phyloP scores from a whole-genome alignment of 1,140 invertebrate species.

The Aplysia californica region DNA sequence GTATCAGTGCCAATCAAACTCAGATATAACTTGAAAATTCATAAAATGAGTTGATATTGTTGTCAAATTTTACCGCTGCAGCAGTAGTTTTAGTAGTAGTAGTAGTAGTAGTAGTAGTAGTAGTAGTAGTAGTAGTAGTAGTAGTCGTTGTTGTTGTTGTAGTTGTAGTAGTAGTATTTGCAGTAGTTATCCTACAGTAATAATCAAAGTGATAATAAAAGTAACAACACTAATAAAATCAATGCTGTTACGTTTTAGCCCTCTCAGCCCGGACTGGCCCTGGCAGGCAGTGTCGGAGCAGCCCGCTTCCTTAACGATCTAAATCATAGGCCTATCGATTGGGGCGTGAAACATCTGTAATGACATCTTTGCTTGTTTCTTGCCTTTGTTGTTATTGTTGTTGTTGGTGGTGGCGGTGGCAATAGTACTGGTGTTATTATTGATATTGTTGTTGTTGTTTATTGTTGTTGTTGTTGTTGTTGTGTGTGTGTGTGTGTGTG shows the following conservation, averaged over 20 bases:
- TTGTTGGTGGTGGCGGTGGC: no score
- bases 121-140: background rate
- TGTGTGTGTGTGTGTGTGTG: constrained; percentile 3
- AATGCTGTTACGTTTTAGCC: background rate
- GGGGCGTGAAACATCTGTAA: background rate
- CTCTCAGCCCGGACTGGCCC: background rate
- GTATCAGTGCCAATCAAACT: background rate
- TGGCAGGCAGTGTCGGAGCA: no score
- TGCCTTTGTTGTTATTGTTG: no score
- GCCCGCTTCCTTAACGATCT: no score
- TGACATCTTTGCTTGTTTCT: no score
- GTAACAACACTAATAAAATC: background rate
- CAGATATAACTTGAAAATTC: background rate
- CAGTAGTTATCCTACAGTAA: background rate
- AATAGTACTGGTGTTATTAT: no score
- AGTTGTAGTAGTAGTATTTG: background rate
- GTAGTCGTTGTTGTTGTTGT: background rate
- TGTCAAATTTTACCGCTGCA: background rate
- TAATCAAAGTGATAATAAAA: background rate
- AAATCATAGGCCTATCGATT: background rate
- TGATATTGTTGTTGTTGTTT: no score
- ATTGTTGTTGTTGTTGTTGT: no score
- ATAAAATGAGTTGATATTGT: background rate
- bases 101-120: constrained; percentile 18
- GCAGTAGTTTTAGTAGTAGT: background rate